A percentile compares a stretch with the other conserved stretches of the same genome.
Evolutionary conservation across 2,888 invertebrate species (phyloP).

Genomic region (Apotomis capreana): DNA sequence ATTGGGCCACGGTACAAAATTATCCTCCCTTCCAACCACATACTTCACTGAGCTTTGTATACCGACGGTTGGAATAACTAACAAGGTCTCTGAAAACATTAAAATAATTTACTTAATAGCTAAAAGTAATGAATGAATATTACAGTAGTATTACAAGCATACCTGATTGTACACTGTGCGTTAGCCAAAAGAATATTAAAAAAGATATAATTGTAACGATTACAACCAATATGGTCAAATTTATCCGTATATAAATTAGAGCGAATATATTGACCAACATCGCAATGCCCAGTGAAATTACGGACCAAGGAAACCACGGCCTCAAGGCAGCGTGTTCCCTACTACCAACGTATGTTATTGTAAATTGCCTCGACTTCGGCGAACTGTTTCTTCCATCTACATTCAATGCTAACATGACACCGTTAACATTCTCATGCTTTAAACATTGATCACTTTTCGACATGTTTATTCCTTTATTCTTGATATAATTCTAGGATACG

Average conservation of each 20-base stretch:
- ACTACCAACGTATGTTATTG: constrained; percentile 65
- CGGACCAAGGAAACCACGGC: constrained; percentile 54
- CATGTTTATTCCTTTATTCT: constrained; percentile 41
- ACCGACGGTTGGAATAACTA: constrained; percentile 76
- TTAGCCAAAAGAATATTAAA: constrained; percentile 72
- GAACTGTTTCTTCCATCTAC: constrained; percentile 58
- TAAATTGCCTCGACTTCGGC: constrained; percentile 67
- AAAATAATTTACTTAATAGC: background rate
- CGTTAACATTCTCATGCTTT: constrained; percentile 72
- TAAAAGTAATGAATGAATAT: background rate
- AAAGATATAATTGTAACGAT: constrained; percentile 67
- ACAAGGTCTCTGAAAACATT: constrained; percentile 67
- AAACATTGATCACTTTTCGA: constrained; percentile 47
- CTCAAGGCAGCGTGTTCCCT: constrained; percentile 52
- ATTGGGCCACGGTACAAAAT: constrained; percentile 72
- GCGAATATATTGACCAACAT: constrained; percentile 68
- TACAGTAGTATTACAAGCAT: constrained; percentile 29
- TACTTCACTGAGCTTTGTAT: constrained; percentile 75
- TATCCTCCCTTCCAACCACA: constrained; percentile 70
- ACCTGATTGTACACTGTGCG: constrained; percentile 78
- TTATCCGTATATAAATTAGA: constrained; percentile 64
- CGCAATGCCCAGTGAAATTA: constrained; percentile 63
- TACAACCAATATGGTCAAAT: constrained; percentile 62
- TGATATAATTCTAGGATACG: background rate
- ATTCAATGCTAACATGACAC: constrained; percentile 63